Percentiles rank a stretch among this genome's conserved stretches.
These are phyloP conservation scores for Gnathochromis pfefferi DNA, from an alignment of 2,113 vertebrate genomes.

Conservation along the genomic window DNA sequence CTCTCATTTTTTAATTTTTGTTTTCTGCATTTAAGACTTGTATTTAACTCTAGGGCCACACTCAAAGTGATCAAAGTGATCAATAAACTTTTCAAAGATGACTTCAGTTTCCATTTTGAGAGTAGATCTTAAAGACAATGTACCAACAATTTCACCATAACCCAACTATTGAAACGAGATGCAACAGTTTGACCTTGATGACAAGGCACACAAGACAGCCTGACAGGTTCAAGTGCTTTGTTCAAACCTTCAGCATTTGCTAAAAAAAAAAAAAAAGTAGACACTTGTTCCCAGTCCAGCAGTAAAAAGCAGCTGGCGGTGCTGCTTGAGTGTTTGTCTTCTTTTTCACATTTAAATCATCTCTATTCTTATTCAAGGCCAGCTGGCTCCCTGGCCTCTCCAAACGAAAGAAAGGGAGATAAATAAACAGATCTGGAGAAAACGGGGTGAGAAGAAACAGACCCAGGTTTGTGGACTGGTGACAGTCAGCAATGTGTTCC, in stretches of 20 bases:
- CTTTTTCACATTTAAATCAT: constrained; percentile 27
- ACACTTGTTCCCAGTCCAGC: neutral
- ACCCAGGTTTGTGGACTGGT: neutral
- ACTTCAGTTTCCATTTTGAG: neutral
- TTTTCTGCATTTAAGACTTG: neutral
- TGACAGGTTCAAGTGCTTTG: neutral
- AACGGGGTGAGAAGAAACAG: neutral
- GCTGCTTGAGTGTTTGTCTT: neutral
- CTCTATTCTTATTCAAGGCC: neutral
- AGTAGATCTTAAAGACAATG: neutral
- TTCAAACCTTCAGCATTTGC: neutral
- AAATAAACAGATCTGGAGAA: constrained; percentile 31
- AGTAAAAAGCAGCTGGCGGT: neutral
- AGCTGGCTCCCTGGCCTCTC: neutral
- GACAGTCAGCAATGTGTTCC: constrained; percentile 51
- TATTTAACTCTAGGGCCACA: neutral
- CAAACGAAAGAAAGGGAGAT: neutral
- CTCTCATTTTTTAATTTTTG: neutral
- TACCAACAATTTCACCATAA: neutral
- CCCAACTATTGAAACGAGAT: neutral
- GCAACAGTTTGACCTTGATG: neutral
- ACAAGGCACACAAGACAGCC: neutral
- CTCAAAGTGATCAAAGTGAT: neutral
- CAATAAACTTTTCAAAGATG: neutral
- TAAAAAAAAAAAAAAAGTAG: neutral